Percentiles rank a stretch among this genome's conserved stretches.
phyloP scores from a whole-genome alignment of 2,888 invertebrate genomes.

The Eupithecia tripunctaria region DNA sequence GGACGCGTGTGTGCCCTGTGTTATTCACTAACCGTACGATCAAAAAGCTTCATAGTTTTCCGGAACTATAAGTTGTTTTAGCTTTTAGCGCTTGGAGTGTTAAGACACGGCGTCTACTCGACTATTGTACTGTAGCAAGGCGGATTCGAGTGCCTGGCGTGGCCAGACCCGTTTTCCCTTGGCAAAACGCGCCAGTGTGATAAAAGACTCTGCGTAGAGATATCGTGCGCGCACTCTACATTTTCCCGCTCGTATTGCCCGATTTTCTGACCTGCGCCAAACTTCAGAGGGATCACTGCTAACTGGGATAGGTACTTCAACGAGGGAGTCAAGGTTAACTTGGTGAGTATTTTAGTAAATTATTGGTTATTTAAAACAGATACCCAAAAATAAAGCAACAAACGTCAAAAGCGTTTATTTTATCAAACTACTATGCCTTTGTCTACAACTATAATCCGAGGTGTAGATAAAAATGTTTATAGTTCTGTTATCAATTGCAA shows the following conservation, averaged over 20 bases:
- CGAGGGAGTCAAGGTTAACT: constrained; percentile 16
- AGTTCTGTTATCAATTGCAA: background rate
- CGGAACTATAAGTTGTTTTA: constrained; percentile 12
- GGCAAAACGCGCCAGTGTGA: constrained; percentile 40
- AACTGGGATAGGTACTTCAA: constrained; percentile 28
- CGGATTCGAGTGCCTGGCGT: background rate
- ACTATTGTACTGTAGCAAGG: background rate
- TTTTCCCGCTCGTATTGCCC: constrained; percentile 41
- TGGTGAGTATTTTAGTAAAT: constrained; percentile 19
- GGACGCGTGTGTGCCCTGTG: background rate
- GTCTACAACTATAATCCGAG: background rate
- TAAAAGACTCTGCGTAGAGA: constrained; percentile 30
- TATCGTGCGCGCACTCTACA: constrained; percentile 33
- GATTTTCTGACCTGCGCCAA: constrained; percentile 38
- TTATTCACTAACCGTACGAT: background rate
- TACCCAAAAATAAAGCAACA: background rate
- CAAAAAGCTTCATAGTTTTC: background rate
- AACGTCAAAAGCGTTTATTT: background rate
- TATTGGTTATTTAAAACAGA: background rate
- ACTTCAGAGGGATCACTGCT: constrained; percentile 36
- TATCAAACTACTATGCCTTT: background rate
- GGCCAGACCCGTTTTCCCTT: background rate
- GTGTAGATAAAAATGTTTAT: background rate
- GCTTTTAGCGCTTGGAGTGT: background rate
- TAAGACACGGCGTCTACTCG: background rate